Percentiles rank a stretch among this genome's conserved stretches.
Evolutionary conservation across 53 echinoderm and acorn worm genomes (phyloP).

Genomic region (Patiria pectinifera): DNA sequence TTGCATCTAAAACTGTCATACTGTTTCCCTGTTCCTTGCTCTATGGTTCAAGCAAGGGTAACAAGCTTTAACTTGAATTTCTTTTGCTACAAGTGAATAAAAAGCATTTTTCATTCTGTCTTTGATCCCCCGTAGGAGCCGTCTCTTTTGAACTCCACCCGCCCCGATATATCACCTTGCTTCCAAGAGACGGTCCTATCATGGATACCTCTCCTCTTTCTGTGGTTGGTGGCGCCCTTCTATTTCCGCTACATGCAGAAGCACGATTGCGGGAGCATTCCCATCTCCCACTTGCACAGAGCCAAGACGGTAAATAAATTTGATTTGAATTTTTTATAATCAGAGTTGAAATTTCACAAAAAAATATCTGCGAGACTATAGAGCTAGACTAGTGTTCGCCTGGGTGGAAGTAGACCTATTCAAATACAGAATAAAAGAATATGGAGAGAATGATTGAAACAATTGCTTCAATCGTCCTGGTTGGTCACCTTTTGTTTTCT

Average conservation of each 20-base stretch:
- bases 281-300: constrained; percentile 73
- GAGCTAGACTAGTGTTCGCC: too few relatives aligned
- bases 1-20: too few relatives aligned
- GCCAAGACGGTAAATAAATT: constrained; percentile 72
- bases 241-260: constrained; percentile 73
- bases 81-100: background rate
- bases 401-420: too few relatives aligned
- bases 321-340: too few relatives aligned
- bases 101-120: background rate
- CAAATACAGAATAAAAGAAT: too few relatives aligned
- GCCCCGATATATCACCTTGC: constrained; percentile 81
- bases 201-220: constrained; percentile 82
- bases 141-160: constrained; percentile 73
- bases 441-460: too few relatives aligned
- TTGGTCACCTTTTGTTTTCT: too few relatives aligned
- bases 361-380: background rate
- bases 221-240: constrained; percentile 78
- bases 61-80: too few relatives aligned
- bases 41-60: too few relatives aligned
- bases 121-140: constrained; percentile 67
- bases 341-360: background rate
- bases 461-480: too few relatives aligned
- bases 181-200: constrained; percentile 90
- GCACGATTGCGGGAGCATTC: constrained; percentile 75
- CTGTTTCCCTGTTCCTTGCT: too few relatives aligned